Percentiles rank a stretch among this genome's conserved stretches.
phyloP scores from a whole-genome alignment of 2,113 vertebrate genomes.

The Turnix velox region DNA sequence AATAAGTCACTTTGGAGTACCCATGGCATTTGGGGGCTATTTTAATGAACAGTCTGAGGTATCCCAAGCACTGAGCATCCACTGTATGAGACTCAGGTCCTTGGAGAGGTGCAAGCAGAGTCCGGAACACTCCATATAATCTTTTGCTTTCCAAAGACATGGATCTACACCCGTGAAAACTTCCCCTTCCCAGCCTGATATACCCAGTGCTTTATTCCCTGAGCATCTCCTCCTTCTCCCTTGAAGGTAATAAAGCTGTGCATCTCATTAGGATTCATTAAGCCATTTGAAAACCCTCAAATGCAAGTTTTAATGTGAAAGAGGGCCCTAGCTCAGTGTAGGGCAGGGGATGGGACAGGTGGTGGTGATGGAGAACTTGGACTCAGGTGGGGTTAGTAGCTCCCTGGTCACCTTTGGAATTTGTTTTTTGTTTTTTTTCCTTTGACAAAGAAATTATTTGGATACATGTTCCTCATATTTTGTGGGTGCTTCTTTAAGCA shows the following conservation, averaged over 20 bases:
- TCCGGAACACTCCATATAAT: rapidly evolving
- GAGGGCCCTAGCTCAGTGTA: not conserved
- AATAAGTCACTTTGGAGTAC: not conserved
- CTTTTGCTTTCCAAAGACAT: not conserved
- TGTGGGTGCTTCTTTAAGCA: not conserved
- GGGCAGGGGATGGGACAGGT: not conserved
- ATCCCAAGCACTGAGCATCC: not conserved
- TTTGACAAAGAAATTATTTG: not conserved
- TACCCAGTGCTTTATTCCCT: not conserved
- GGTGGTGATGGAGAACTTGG: not conserved
- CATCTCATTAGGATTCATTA: not conserved
- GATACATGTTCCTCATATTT: not conserved
- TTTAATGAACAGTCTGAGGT: not conserved
- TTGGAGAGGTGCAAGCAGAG: not conserved
- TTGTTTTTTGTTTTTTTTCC: not conserved
- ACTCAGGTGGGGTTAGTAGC: rapidly evolving
- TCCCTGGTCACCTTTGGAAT: not conserved
- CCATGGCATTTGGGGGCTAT: not conserved
- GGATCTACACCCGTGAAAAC: rapidly evolving
- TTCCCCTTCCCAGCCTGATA: not conserved
- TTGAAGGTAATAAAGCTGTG: not conserved
- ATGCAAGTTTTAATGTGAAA: not conserved
- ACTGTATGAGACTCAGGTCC: not conserved
- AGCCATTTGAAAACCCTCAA: not conserved
- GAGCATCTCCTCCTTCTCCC: not conserved